phyloP scores from a whole-genome alignment of 2,888 invertebrate species.

The Rosalia funebris region DNA sequence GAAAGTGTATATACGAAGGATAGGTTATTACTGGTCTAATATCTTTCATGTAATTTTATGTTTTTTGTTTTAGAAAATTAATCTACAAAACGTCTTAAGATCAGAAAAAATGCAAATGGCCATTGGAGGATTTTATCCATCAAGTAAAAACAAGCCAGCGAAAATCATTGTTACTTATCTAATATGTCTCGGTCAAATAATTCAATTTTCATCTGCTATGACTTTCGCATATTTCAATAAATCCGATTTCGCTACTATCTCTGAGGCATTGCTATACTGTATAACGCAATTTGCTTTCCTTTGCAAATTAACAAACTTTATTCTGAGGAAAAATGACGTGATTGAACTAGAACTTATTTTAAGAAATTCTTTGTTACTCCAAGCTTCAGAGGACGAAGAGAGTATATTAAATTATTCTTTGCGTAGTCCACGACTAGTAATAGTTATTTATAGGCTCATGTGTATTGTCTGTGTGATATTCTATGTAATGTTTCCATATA shows the following conservation, averaged over 20 bases:
- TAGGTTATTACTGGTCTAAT: no score
- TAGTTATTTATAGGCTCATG: conserved; percentile 28
- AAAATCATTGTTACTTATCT: conserved; percentile 4
- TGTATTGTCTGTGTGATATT: conserved; percentile 27
- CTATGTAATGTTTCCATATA: conserved; percentile 35
- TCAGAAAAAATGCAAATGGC: conserved; percentile 34
- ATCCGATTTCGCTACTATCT: conserved; percentile 30
- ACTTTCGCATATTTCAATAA: conserved; percentile 17
- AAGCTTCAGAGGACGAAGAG: conserved; percentile 24
- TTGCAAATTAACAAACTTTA: conserved; percentile 37
- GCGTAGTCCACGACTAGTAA: conserved; percentile 19
- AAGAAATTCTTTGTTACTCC: conserved; percentile 30
- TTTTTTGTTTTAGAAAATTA: conserved; percentile 29
- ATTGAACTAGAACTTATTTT: conserved; percentile 32
- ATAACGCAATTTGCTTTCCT: conserved; percentile 38
- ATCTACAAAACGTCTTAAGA: conserved; percentile 27
- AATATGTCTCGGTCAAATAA: conserved; percentile 15
- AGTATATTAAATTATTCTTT: conserved; percentile 26
- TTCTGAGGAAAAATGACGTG: conserved; percentile 20
- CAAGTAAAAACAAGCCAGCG: conserved; percentile 15
- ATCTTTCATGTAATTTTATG: no score
- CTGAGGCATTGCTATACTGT: conserved; percentile 36
- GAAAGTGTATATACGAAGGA: no score
- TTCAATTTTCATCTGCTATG: conserved; percentile 22
- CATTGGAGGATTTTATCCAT: conserved; percentile 38